Evolutionary conservation across 2,113 vertebrate species (phyloP).

Genomic region (Chionomys nivalis): DNA sequence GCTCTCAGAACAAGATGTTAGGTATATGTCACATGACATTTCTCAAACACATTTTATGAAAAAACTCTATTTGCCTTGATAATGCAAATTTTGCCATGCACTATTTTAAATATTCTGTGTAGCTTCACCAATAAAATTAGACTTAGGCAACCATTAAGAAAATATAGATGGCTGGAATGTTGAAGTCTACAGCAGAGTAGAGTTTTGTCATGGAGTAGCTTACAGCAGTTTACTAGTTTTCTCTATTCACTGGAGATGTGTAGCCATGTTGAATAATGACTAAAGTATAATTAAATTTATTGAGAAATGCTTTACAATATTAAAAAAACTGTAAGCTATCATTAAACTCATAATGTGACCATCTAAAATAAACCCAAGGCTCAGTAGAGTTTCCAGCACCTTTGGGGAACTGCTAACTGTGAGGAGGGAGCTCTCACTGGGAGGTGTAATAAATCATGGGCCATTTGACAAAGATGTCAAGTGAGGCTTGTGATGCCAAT

Average conservation of each 20-base stretch:
- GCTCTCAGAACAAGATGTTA: not conserved
- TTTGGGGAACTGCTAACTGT: not conserved
- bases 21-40: rapidly evolving
- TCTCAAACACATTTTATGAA: not conserved
- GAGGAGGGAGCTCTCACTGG: not conserved
- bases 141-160: not conserved
- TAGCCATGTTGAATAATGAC: not conserved
- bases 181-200: not conserved
- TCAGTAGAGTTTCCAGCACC: not conserved
- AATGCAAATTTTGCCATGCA: not conserved
- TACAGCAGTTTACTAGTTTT: not conserved
- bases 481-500: not conserved
- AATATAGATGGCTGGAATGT: not conserved
- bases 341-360: constrained; percentile 7
- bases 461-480: constrained; percentile 44
- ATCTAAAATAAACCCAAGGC: not conserved
- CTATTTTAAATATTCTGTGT: not conserved
- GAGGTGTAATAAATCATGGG: not conserved
- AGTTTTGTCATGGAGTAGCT: not conserved
- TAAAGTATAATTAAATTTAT: not conserved
- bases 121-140: not conserved
- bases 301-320: constrained; percentile 36
- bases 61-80: not conserved
- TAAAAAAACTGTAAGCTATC: not conserved
- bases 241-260: not conserved